Conservation (phyloP, 2,888 invertebrate genomes). For the Catotricha subobsoleta region DNA sequence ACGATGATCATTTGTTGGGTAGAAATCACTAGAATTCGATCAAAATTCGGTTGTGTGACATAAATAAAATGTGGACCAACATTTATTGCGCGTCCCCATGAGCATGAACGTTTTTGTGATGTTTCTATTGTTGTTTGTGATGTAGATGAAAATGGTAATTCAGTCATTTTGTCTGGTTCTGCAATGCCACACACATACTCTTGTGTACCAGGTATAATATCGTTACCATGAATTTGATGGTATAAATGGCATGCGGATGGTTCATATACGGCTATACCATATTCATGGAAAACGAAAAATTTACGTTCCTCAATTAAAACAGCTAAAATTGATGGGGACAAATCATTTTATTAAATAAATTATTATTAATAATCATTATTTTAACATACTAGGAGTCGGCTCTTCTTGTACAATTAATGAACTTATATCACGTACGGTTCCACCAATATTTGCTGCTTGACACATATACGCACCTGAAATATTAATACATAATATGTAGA, state of each 20-base stretch:
- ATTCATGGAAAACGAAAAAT: slow-evolving; percentile 57
- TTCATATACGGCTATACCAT: slow-evolving; percentile 56
- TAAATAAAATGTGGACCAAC: slow-evolving; percentile 54
- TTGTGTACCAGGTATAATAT: slow-evolving; percentile 52
- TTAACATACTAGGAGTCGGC: slow-evolving; percentile 39
- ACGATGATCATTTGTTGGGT: slow-evolving; percentile 53
- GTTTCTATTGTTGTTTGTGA: no score
- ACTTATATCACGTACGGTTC: slow-evolving; percentile 49
- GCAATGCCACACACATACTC: slow-evolving; percentile 54
- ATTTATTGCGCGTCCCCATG: slow-evolving; percentile 54
- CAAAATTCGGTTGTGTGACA: slow-evolving; percentile 49
- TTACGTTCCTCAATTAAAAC: slow-evolving; percentile 41
- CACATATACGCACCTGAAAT: slow-evolving; percentile 54
- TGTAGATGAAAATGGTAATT: no score
- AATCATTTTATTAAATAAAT: not conserved
- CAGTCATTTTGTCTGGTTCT: no score
- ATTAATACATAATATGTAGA: no score
- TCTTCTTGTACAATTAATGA: slow-evolving; percentile 55
- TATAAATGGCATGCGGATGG: slow-evolving; percentile 49
- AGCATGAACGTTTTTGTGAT: slow-evolving; percentile 31
- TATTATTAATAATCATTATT: not conserved
- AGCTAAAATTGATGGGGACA: slow-evolving; percentile 25
- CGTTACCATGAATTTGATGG: slow-evolving; percentile 50
- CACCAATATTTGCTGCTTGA: slow-evolving; percentile 49
- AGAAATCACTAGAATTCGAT: slow-evolving; percentile 52